Conservation (phyloP, 2,113 vertebrate genomes). For the Eretmochelys imbricata region DNA sequence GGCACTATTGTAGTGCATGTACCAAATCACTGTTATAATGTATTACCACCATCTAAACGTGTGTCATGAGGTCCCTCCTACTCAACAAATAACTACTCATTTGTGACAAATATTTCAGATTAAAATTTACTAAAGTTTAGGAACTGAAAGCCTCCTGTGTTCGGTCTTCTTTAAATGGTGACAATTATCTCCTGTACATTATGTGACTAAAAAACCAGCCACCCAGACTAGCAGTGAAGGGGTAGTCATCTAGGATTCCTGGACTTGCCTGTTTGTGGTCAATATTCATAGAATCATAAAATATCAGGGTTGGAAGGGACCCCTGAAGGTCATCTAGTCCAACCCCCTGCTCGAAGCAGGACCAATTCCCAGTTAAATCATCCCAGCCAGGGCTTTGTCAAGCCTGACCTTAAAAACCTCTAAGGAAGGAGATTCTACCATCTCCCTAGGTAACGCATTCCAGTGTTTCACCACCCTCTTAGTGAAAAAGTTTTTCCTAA, state of each 20-base stretch:
- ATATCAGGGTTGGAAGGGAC: too few relatives aligned
- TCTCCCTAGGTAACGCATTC: too few relatives aligned
- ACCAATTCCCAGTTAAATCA: too few relatives aligned
- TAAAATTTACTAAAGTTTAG: background rate
- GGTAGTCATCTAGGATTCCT: background rate
- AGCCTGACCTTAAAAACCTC: too few relatives aligned
- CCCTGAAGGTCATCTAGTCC: too few relatives aligned
- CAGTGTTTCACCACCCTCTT: too few relatives aligned
- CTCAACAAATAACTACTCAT: background rate
- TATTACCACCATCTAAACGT: slow-evolving; percentile 11
- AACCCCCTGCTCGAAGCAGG: too few relatives aligned
- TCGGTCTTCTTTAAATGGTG: background rate
- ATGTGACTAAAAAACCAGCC: accelerated
- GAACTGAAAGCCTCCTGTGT: background rate
- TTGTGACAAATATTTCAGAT: background rate
- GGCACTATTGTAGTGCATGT: background rate
- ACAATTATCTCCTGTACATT: background rate
- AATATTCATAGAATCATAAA: too few relatives aligned
- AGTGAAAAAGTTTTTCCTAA: too few relatives aligned
- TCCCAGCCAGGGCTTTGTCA: too few relatives aligned
- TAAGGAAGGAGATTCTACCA: too few relatives aligned
- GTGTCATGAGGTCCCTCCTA: background rate
- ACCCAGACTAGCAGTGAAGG: background rate
- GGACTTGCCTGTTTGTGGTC: background rate
- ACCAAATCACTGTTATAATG: background rate